These are phyloP conservation scores for Parnassius glacialis DNA, from an alignment of 2,888 invertebrate genomes.

Conservation along the genomic window DNA sequence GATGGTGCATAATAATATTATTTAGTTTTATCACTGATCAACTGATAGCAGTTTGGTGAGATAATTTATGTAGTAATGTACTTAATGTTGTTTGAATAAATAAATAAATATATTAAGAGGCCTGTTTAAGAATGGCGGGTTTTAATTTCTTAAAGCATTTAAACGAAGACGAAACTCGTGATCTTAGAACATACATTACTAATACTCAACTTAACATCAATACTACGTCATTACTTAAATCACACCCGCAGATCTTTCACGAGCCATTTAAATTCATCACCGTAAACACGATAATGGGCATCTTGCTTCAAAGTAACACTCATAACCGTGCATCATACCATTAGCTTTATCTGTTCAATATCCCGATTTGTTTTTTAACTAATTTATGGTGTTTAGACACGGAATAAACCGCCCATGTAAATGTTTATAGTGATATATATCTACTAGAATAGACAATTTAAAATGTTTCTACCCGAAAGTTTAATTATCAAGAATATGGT, in stretches of 20 bases:
- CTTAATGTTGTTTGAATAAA: no score
- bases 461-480: background rate
- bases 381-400: conserved; percentile 71
- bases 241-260: conserved; percentile 50
- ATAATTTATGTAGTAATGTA: no score
- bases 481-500: no score
- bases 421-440: conserved; percentile 28
- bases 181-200: background rate
- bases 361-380: conserved; percentile 77
- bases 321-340: conserved; percentile 62
- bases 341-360: conserved; percentile 65
- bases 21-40: no score
- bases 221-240: conserved; percentile 27
- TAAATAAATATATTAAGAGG: no score
- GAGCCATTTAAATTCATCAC: conserved; percentile 55
- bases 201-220: background rate
- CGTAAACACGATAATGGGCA: conserved; percentile 53
- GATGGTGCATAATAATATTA: no score
- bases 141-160: no score
- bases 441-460: conserved; percentile 36
- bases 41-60: no score
- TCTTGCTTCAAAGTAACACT: conserved; percentile 39
- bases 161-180: no score
- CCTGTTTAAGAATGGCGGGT: no score
- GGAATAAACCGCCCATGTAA: conserved; percentile 59